Evolutionary conservation across 2,888 invertebrate species (phyloP).

Genomic region (Cephus runcator): DNA sequence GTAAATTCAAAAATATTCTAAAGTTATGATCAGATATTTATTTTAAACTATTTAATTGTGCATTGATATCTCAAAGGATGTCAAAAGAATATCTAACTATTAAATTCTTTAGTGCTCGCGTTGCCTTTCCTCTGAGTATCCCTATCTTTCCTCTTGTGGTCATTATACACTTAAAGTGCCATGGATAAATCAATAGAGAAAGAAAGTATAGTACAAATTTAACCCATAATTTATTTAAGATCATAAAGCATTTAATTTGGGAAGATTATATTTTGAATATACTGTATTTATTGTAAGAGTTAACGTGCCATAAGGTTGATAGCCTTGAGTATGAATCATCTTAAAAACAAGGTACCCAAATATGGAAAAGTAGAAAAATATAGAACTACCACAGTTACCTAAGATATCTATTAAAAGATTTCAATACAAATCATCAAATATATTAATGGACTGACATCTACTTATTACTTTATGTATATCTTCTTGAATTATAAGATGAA

Average conservation of each 20-base stretch:
- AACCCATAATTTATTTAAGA: neutral
- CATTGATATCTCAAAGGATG: neutral
- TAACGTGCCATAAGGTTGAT: slow-evolving; percentile 12
- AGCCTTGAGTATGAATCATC: slow-evolving; percentile 19
- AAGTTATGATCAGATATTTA: neutral
- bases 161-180: neutral
- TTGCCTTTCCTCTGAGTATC: neutral
- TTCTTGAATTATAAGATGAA: neutral
- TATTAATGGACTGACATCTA: neutral
- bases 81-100: neutral
- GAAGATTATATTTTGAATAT: neutral
- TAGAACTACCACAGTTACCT: neutral
- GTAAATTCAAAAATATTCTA: slow-evolving; percentile 51
- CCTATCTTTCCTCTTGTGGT: neutral
- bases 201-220: neutral
- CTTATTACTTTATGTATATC: neutral
- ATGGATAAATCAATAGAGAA: neutral
- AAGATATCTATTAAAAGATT: neutral
- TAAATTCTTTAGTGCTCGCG: neutral
- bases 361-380: slow-evolving; percentile 12
- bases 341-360: slow-evolving; percentile 15
- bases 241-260: neutral
- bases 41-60: neutral
- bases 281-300: slow-evolving; percentile 5
- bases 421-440: neutral